These are phyloP conservation scores for Ptychodera flava DNA, from an alignment of 35 echinoderm and acorn worm genomes.

Conservation along the genomic window DNA sequence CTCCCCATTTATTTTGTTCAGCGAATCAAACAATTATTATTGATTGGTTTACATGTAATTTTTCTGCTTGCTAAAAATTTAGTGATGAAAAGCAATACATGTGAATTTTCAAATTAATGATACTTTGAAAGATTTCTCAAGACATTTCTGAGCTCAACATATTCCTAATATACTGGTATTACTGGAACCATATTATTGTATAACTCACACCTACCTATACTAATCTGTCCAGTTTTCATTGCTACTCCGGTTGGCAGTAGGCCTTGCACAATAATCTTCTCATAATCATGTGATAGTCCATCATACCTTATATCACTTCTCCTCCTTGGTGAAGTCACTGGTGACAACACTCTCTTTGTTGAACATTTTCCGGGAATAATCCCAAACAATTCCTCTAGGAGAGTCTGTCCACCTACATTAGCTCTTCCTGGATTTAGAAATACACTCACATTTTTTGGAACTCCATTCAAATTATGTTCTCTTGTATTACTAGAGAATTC, in stretches of 20 bases:
- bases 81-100: too few species aligned
- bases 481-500: not conserved
- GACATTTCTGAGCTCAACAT: too few species aligned
- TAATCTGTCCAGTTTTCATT: slow-evolving; percentile 63
- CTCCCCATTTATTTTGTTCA: too few species aligned
- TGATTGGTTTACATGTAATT: too few species aligned
- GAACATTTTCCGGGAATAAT: slow-evolving; percentile 31
- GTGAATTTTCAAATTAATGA: too few species aligned
- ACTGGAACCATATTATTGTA: too few species aligned
- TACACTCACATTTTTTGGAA: slow-evolving; percentile 27
- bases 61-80: too few species aligned
- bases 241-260: slow-evolving; percentile 43
- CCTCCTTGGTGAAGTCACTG: slow-evolving; percentile 1
- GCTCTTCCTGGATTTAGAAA: not conserved
- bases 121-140: too few species aligned
- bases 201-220: slow-evolving; percentile 57
- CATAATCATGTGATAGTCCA: slow-evolving; percentile 4
- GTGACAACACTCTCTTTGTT: not conserved
- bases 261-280: slow-evolving; percentile 32
- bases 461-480: not conserved
- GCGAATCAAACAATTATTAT: too few species aligned
- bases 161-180: too few species aligned
- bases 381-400: slow-evolving; percentile 40
- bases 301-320: slow-evolving; percentile 24
- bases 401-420: slow-evolving; percentile 5